Evolutionary conservation across 2,113 vertebrate genomes (phyloP), one percentile per base, ranked within the genome.

Genomic region (Sisor rabdophorus): DNA sequence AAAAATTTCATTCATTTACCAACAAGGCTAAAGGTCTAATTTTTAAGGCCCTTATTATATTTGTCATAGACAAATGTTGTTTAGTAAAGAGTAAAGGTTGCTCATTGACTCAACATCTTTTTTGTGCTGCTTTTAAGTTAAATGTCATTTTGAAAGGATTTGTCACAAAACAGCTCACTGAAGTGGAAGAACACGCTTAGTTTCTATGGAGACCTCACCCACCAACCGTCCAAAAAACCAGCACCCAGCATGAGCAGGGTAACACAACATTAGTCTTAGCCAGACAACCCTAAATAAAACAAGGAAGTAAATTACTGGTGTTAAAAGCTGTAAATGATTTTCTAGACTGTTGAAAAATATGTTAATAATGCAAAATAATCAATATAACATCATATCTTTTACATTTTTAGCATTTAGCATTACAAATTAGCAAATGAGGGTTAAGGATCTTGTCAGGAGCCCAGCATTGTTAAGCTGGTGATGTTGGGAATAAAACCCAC

Each of bases 141-240:
- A 71, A 48, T 81, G 73, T 58, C 77, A 63, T 83, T 79, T 83
- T 63, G 81, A 73, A 81, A 75, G 78, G 69, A 72, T 68, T 79
- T 52, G 26, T 59, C 70, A 52, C 76, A 83, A 73, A 82, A 78
- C 71, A 24, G 69, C 55, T 75, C 74, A 76, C 28, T 73, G 65
- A 78, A 70, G 55, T 76, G 36, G 71, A 76, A 86, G 76, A 82
- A 81, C 71, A 68, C 77, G 40, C 75, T 78, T 40, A 58, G 68
- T 88, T 84, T 81, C 85, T 87, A 86, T 81, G 86, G 87, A 84
- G 76, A 89, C 81, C 26, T 55, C 40, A 79, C 80, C 70, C 64
- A 72, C 22, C 61, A 78, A 86, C 67, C 80, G 63, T 77, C 63
- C 72, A 81, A 63, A 79, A 77, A 59, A 56, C n/a, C 17, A 32